Evolutionary conservation across 2,797 vertebrate species (phyloP), one percentile per base, ranked within the genome.

Genomic region (Sebastes nivosus): DNA sequence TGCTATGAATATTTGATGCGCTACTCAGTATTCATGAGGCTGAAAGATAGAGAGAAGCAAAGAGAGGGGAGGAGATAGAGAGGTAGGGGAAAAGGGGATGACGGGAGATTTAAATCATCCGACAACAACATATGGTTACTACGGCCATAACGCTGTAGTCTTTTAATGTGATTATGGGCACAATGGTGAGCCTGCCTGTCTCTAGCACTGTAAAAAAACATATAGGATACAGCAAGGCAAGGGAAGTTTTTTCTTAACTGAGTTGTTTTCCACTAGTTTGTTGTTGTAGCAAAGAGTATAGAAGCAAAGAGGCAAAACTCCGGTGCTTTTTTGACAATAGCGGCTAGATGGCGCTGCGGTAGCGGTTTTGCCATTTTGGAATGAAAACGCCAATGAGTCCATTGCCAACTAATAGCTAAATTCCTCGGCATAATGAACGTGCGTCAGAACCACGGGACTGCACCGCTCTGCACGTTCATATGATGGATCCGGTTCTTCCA

Each of bases 1-100:
- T 61, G 85, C 58, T 57, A 88, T 92, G 84, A 94, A 94, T 93
- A 91, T 89, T 94, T 89, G 77, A 93, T 92, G 81, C 58, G n/a
- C 75, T 82, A 12, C 80, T 91, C 77, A 86, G 89, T 89, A 91
- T 92, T 88, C 88, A 89, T 90, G 84, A 82, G 82, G 70, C 69
- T 78, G 30, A 87, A 86, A 70, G 79, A 91, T 54, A 77, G 73
- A 89, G 77, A 83, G 70, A 86, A 81, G 75, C 78, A 86, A 69
- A 86, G 66, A 72, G 54, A 79, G 80, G 52, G 79, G 64, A 57
- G 6, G 73, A 82, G 75, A 82, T 72, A 20, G 78, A 82, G 78
- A 59, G 66, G 60, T 38, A 65, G 38, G 50, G 50, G 57, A 75
- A 80, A 72, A 25, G 14, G 32, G 66, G 65, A 83, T 75, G 79